Evolutionary conservation across 2,888 invertebrate genomes (phyloP), one percentile per base, ranked within the genome.

Genomic region (Gonocerus acuteangulatus): DNA sequence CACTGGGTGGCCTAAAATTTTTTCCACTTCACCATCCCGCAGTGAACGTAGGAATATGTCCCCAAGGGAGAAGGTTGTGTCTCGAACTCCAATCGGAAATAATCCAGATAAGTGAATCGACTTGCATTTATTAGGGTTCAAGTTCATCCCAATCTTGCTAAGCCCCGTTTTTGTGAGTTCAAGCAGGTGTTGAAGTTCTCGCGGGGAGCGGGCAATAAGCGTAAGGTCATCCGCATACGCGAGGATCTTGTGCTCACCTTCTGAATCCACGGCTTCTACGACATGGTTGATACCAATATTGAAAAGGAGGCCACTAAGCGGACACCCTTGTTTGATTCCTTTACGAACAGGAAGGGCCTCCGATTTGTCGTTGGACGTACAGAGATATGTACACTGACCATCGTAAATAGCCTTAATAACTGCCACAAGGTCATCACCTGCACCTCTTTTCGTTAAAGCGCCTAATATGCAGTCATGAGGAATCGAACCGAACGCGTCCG

Each of bases 321-420:
- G 62, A 44, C 58, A 57, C 1, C 62, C 58, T 15, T 62, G 62
- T 15, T 36, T n/a, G 22, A 61, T 39, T 7, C 61, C 57, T 11
- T 48, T 34, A 2, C 2, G 18, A 15, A 57, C 47, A 2, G 42
- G 23, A 7, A 61, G 36, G 18, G 16, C 6, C n/a, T 22, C 27
- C 13, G 48, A 19, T 1, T 16, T 27, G 3, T 32, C 34, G 16
- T 16, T 16, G 27, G 18, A 34, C 16, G 18, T 9, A 6, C 32
- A 9, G 7, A 32, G 6, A 6, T 11, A 11, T 7, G 56, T 34
- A 1, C 13, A 21, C 1, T 27, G 1, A 13, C 32, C 27, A 4
- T 44, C 19, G 16, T 57, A 48, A 13, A 51, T 13, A 49, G 57
- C 44, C 18, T 18, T 23, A n/a, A 48, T 18, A 2, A 62, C 16